phyloP scores from a whole-genome alignment of 2,797 vertebrate species.

The Bovichtus variegatus region DNA sequence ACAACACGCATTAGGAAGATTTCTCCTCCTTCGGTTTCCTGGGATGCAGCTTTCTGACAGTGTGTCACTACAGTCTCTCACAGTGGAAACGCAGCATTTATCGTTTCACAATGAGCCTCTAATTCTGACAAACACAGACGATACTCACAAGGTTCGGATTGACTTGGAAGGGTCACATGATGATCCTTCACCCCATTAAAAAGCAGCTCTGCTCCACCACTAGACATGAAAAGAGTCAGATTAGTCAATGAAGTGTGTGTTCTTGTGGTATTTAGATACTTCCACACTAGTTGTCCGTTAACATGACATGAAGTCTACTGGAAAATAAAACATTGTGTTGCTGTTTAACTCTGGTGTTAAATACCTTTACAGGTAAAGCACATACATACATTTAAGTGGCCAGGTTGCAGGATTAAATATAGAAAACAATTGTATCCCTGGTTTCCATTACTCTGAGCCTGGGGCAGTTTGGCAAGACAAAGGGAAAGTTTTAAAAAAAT shows the following conservation, averaged over 20 bases:
- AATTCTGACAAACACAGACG: not conserved
- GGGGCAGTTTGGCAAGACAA: not conserved
- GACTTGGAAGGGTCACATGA: conserved; percentile 91
- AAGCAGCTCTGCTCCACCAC: conserved; percentile 95
- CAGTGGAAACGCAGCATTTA: not conserved
- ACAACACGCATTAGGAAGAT: not conserved
- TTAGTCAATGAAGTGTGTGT: not conserved
- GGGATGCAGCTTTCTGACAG: not conserved
- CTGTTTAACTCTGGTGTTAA: not conserved
- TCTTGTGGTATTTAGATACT: not conserved
- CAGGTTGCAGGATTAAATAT: not conserved
- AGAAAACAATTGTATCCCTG: not conserved
- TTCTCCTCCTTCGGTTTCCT: not conserved
- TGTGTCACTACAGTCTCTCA: not conserved
- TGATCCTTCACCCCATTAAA: conserved; percentile 93
- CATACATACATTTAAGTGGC: not conserved
- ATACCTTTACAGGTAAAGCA: not conserved
- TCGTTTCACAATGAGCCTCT: not conserved
- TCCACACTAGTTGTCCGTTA: not conserved
- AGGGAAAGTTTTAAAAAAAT: not conserved
- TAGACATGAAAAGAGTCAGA: conserved; percentile 54
- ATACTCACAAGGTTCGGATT: conserved; percentile 94
- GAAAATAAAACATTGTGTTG: not conserved
- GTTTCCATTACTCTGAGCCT: not conserved
- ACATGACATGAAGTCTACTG: not conserved